A percentile compares a stretch with the other conserved stretches of the same genome.
These are phyloP conservation scores for Stenopsyche tienmushanensis DNA, from an alignment of 1,140 invertebrate species.

Conservation along the genomic window DNA sequence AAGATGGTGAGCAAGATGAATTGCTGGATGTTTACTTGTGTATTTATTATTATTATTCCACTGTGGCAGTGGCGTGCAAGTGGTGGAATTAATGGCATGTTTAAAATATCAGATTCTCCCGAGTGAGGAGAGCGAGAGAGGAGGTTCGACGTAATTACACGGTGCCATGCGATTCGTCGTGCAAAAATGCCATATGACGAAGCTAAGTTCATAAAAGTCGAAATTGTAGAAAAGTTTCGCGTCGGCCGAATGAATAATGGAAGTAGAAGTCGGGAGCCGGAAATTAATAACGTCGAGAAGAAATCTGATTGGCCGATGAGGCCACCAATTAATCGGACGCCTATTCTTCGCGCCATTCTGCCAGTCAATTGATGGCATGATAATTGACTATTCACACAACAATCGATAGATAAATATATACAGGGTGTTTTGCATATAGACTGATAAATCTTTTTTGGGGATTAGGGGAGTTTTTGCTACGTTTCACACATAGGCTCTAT, in stretches of 20 bases:
- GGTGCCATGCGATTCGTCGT: background rate
- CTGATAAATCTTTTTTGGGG: no score
- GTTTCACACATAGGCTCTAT: no score
- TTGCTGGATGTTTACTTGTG: conserved; percentile 22
- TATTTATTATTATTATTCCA: background rate
- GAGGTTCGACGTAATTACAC: background rate
- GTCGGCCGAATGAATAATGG: background rate
- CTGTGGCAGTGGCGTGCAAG: conserved; percentile 15
- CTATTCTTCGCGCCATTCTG: no score
- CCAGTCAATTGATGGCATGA: no score
- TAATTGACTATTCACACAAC: no score
- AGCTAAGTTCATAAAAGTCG: background rate
- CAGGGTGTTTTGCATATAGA: no score
- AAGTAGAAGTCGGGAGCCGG: background rate
- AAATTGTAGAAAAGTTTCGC: background rate
- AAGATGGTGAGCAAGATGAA: conserved; percentile 22
- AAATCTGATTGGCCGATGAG: background rate
- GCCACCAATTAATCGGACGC: no score
- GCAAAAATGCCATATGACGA: background rate
- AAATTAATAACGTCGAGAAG: background rate
- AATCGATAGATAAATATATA: no score
- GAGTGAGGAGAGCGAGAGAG: background rate
- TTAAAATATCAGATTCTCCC: background rate
- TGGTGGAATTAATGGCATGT: conserved; percentile 26
- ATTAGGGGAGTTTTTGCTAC: no score